Base-by-base conservation (phyloP, 2,113 vertebrate species). In the Grantiella picta region DNA sequence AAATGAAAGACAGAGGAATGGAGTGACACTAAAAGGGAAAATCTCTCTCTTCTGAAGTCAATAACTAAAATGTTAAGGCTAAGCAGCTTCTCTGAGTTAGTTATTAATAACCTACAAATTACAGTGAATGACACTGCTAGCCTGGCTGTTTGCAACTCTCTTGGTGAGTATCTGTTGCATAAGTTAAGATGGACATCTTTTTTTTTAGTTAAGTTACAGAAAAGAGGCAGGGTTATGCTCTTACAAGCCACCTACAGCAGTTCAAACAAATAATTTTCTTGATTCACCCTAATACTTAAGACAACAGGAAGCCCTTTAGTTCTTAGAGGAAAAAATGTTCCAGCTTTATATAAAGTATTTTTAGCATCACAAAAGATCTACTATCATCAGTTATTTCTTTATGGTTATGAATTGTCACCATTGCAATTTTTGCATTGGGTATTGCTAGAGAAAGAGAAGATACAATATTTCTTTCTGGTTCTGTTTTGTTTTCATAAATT, bases 401-500 rank as follows among this genome's bases (percentile, higher is more conserved):
- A 91, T 95, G 73, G 88, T 88, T 96, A 95, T 63, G 88, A 96
- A 96, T 90, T 96, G 90, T 70, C 31, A 17, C 59, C 79, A 90
- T 87, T 96, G 95, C 95, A 89, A 91, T 77, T 95, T 97, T 96
- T 94, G 89, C 86, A 38, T 78, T 82, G 57, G 88, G 27, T 72
- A 56, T 88, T 95, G 89, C 94, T 96, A 78, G 94, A 95, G 97
- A 88, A 97, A 90, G 12, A 65, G 90, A 63, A 71, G 76, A 89
- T 72, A 38, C 66, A 60, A 53, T 75, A 45, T 89, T 94, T 96
- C 80, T 96, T 94, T 89, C 81, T 40, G 19, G 20, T 88, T 96
- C 92, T 88, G 81, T 89, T 97, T 97, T 95, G 93, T 94, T 97
- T 98, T 91, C 95, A 92, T 88, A 96, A 97, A 97, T 95, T 94